Evolutionary conservation across 2,797 vertebrate species (phyloP), one percentile per base, ranked within the genome.

Genomic region (Oophaga sylvatica): DNA sequence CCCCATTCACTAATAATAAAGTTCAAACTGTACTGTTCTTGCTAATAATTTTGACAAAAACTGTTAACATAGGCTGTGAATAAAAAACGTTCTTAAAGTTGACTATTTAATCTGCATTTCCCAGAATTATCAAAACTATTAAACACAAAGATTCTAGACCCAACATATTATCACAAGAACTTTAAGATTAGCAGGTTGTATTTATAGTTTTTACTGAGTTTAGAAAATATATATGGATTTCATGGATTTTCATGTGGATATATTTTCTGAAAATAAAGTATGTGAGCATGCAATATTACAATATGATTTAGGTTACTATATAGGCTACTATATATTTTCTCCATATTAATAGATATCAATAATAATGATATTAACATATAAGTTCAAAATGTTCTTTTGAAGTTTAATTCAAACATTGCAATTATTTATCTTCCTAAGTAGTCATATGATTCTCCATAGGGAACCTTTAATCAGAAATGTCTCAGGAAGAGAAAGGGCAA

Each of bases 401-500:
- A 75, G 82, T 62, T 53, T 26, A 84, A 62, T 76, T 75, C 17
- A 71, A 63, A 45, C 31, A 73, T 48, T 48, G 12, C 20, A 75
- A 63, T 63, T 62, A 62, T 22, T 41, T 15, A 60, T 63, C 83
- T 76, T 84, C 70, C 56, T 41, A 76, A 59, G 63, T 84, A 75
- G 65, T 73, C 48, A 81, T 41, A 48, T 35, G 20, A 17, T 84
- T 84, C 70, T 75, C 68, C 83, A 76, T 84, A 76, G 83, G 83
- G 10, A 31, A 16, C 63, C 57, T 84, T 76, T 84, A 84, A 84
- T 76, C 56, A 84, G 56, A 35, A 71, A 75, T 60, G 41, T 75
- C 68, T 59, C 70, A 60, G 68, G 71, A 84, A 84, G 20, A n/a
- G 9, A 84, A 84, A 84, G 83, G 83, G 83, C 83, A 84, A 15